Evolutionary conservation across 2,113 vertebrate species (phyloP).

Genomic region (Prietella phreatophila): DNA sequence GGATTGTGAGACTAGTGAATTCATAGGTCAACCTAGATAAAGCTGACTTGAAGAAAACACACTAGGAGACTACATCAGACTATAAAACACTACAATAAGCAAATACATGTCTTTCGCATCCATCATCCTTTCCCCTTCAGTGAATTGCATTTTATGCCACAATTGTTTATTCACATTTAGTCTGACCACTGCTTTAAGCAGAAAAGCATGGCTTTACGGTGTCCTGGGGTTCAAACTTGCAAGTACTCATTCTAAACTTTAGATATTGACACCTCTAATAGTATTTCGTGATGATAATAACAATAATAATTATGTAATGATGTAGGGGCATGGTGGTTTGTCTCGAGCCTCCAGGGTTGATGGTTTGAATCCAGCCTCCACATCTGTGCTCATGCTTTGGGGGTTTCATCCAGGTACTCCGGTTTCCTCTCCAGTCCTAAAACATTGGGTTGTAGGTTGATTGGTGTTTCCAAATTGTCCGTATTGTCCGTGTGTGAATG

Average conservation of each 20-base stretch:
- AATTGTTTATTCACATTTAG: neutral
- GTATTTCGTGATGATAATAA: neutral
- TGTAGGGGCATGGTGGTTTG: too few species aligned
- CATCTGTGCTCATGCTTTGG: too few species aligned
- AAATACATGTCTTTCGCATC: neutral
- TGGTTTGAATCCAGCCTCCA: too few species aligned
- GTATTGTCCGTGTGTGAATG: too few species aligned
- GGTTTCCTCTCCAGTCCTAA: too few species aligned
- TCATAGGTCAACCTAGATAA: neutral
- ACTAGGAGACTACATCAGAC: too few species aligned
- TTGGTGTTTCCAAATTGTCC: too few species aligned
- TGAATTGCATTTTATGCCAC: slow-evolving; percentile 15
- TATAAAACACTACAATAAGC: neutral
- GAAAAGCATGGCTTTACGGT: neutral
- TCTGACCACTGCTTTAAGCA: neutral
- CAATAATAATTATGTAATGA: neutral
- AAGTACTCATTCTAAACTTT: neutral
- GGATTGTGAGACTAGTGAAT: neutral
- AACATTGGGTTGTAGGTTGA: too few species aligned
- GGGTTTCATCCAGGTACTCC: too few species aligned
- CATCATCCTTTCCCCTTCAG: neutral
- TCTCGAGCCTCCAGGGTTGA: too few species aligned
- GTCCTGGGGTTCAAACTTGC: neutral
- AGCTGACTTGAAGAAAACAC: neutral
- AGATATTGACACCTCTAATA: neutral